A percentile compares a stretch with the other conserved stretches of the same genome.
phyloP scores from a whole-genome alignment of 2,888 invertebrate genomes.

The Formica aserva region DNA sequence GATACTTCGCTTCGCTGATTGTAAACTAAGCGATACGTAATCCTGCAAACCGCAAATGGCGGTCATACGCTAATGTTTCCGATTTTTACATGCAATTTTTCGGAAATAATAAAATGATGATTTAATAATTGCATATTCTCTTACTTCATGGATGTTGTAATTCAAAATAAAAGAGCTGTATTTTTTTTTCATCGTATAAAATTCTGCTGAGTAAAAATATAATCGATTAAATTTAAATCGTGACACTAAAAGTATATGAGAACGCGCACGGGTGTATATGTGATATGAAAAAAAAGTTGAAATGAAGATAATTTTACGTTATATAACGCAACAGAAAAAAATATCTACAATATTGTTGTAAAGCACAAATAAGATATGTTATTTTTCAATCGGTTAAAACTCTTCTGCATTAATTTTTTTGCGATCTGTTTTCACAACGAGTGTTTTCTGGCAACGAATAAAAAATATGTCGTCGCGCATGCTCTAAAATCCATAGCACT shows the following conservation, averaged over 20 bases:
- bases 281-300: background rate
- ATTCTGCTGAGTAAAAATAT: background rate
- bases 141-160: background rate
- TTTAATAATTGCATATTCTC: constrained; percentile 13
- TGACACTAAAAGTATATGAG: background rate
- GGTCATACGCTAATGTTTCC: constrained; percentile 1
- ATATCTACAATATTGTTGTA: constrained; percentile 15
- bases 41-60: constrained; percentile 29
- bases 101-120: background rate
- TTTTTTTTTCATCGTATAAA: background rate
- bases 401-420: constrained; percentile 66
- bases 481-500: constrained; percentile 37
- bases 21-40: constrained; percentile 42
- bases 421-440: constrained; percentile 58
- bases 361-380: constrained; percentile 61
- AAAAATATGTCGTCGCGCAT: constrained; percentile 60
- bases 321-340: background rate
- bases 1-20: constrained; percentile 33
- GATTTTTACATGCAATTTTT: constrained; percentile 23
- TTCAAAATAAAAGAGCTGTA: background rate
- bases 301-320: background rate
- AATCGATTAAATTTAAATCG: background rate
- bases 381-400: constrained; percentile 69
- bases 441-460: constrained; percentile 62
- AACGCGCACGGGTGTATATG: background rate